phyloP scores from a whole-genome alignment of 2,113 vertebrate species.

The Chlorodrepanis virens region DNA sequence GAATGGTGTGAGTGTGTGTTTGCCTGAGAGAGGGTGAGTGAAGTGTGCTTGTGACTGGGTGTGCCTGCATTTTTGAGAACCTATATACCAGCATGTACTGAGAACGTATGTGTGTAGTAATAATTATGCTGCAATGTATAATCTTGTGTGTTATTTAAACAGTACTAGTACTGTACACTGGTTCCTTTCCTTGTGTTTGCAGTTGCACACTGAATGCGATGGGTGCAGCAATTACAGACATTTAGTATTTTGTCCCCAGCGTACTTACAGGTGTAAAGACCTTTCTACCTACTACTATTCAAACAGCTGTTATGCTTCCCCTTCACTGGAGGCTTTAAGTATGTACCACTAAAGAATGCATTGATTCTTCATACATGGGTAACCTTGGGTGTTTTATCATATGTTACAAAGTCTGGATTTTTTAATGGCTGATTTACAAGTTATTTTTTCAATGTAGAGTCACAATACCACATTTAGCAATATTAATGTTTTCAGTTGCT shows the following conservation, averaged over 20 bases:
- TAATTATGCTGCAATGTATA: constrained; percentile 87
- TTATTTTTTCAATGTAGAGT: constrained; percentile 65
- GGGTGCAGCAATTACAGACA: constrained; percentile 76
- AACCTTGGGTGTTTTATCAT: constrained; percentile 21
- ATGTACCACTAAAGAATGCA: constrained; percentile 55
- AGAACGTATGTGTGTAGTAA: constrained; percentile 82
- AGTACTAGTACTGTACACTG: constrained; percentile 92
- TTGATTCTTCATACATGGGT: constrained; percentile 51
- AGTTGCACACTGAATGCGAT: constrained; percentile 81
- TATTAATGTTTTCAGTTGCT: constrained; percentile 64
- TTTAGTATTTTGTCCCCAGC: constrained; percentile 60
- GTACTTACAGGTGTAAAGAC: constrained; percentile 66
- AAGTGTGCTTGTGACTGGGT: not conserved
- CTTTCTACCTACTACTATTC: constrained; percentile 67
- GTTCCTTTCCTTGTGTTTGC: constrained; percentile 80
- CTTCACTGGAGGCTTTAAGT: constrained; percentile 47
- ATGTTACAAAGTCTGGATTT: constrained; percentile 42
- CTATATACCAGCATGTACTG: constrained; percentile 83
- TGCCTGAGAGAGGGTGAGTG: constrained; percentile 38
- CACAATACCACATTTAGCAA: constrained; percentile 70
- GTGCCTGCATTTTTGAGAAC: constrained; percentile 63
- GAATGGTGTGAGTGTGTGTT: constrained; percentile 50
- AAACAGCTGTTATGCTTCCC: constrained; percentile 62
- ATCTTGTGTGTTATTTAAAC: constrained; percentile 90
- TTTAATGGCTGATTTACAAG: constrained; percentile 52